Evolutionary conservation across 2,888 invertebrate genomes (phyloP).

Genomic region (Cataglyphis rosenhaueri): DNA sequence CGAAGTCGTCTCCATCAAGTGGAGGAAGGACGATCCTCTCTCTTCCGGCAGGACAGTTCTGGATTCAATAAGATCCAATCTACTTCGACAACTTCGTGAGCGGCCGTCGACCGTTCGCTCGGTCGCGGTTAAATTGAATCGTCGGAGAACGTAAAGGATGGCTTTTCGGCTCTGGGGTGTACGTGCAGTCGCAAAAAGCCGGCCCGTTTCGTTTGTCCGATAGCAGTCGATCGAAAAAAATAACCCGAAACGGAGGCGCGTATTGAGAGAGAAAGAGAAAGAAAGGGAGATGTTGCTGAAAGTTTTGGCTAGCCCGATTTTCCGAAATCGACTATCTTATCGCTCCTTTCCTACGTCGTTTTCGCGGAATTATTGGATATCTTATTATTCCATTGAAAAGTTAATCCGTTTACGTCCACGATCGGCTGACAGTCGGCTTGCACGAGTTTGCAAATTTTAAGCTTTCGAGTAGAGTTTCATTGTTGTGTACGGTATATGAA

Average conservation of each 20-base stretch:
- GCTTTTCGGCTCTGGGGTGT: conserved; percentile 53
- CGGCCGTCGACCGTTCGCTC: conserved; percentile 42
- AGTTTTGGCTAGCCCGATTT: conserved; percentile 1
- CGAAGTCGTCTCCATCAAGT: conserved; percentile 59
- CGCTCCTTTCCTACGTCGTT: not conserved
- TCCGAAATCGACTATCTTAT: conserved; percentile 12
- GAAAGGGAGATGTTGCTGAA: not conserved
- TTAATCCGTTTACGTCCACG: conserved; percentile 19
- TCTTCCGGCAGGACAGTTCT: conserved; percentile 62
- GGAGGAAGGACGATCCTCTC: conserved; percentile 31
- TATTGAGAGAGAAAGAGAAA: not conserved
- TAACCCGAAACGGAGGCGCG: not conserved
- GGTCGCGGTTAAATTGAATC: conserved; percentile 70
- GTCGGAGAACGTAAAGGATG: conserved; percentile 63
- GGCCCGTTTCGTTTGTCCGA: conserved; percentile 13
- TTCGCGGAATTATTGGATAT: conserved; percentile 8
- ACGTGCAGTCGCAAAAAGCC: not conserved
- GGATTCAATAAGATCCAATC: conserved; percentile 70
- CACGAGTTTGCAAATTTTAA: conserved; percentile 1
- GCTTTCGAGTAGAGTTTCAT: not conserved
- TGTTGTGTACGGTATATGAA: not conserved
- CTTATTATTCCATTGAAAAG: conserved; percentile 14
- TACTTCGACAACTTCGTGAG: conserved; percentile 59
- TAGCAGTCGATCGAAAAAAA: conserved; percentile 8
- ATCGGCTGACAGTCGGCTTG: not conserved